Evolutionary conservation across 2,113 vertebrate genomes (phyloP), one percentile per base, ranked within the genome.

Genomic region (Coturnix japonica): DNA sequence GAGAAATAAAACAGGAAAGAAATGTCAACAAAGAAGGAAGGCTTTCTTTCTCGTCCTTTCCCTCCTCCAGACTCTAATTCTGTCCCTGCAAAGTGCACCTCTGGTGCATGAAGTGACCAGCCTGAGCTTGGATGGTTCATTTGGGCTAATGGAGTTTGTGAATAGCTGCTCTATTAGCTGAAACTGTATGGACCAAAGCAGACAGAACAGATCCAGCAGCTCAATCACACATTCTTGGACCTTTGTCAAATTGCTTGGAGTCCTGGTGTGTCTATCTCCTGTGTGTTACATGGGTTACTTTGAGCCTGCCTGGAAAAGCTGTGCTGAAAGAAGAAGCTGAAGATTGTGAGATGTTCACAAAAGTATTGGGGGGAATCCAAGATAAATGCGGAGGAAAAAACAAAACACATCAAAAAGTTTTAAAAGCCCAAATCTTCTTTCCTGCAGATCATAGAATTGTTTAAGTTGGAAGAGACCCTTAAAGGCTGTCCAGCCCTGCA

Each of bases 171-270:
- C 56, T 16, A 37, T 61, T 46, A 53, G 49, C 26, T 84, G 73
- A 74, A 77, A 59, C 4, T 41, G 33, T 33, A 44, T 46, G 57
- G 14, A 41, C 37, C 30, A 69, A 61, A 92, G 37, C 2, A 1
- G 66, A 28, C 23, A 83, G 86, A 1, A 3, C 19, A 35, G 41
- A 21, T 17, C 28, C 61, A 56, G 66, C 37, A 79, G 33, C 25
- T 87, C 63, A 47, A 28, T 8, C 26, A 63, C 28, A 41, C 0
- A 0, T 28, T 64, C 39, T 13, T 43, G 51, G 71, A 61, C 15
- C 20, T 81, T 43, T 4, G 81, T 30, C 7, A 19, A 74, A 74
- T 41, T 77, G 16, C 39, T 64, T 81, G 54, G 66, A 19, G 9
- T n/a, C 31, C 26, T 49, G 59, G 22, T 79, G 49, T 63, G 30